These are phyloP conservation scores for Sminthurinus aureus DNA, from an alignment of 2,888 invertebrate species.

Conservation along the genomic window DNA sequence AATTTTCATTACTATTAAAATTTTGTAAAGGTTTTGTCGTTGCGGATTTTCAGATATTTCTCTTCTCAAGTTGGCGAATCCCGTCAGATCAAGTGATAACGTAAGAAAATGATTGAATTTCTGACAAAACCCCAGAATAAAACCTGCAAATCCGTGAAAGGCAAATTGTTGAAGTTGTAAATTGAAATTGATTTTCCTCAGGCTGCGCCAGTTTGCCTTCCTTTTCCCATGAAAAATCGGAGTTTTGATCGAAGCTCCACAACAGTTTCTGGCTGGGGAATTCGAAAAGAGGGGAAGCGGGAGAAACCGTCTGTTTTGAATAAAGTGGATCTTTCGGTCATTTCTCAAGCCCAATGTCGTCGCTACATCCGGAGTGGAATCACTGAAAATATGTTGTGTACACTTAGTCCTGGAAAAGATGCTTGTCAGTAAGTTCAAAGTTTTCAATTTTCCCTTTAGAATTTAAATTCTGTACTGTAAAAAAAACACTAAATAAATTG, in stretches of 20 bases:
- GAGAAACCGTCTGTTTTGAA: conserved; percentile 38
- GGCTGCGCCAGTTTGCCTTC: conserved; percentile 50
- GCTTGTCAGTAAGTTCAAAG: conserved; percentile 49
- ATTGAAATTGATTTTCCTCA: not conserved
- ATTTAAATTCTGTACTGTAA: not conserved
- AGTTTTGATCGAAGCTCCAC: conserved; percentile 43
- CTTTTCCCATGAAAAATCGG: conserved; percentile 40
- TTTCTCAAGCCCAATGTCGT: conserved; percentile 46
- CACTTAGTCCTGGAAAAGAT: conserved; percentile 46
- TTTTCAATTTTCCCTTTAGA: too few species aligned
- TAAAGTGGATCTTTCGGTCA: conserved; percentile 50
- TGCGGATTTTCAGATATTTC: conserved; percentile 38
- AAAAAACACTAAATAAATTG: not conserved
- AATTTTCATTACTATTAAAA: not conserved
- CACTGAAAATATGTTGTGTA: conserved; percentile 54
- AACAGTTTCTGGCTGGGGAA: conserved; percentile 49
- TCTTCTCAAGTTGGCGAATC: conserved; percentile 43
- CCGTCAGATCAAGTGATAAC: conserved; percentile 40
- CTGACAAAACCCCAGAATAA: too few species aligned
- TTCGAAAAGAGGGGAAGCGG: conserved; percentile 12
- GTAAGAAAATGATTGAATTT: conserved; percentile 28
- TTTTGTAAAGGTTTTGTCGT: not conserved
- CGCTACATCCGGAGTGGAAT: conserved; percentile 39
- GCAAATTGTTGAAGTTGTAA: not conserved
- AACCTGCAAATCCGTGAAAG: too few species aligned